Evolutionary conservation across 1,140 invertebrate species (phyloP).

Genomic region (Elymnias hypermnestra): DNA sequence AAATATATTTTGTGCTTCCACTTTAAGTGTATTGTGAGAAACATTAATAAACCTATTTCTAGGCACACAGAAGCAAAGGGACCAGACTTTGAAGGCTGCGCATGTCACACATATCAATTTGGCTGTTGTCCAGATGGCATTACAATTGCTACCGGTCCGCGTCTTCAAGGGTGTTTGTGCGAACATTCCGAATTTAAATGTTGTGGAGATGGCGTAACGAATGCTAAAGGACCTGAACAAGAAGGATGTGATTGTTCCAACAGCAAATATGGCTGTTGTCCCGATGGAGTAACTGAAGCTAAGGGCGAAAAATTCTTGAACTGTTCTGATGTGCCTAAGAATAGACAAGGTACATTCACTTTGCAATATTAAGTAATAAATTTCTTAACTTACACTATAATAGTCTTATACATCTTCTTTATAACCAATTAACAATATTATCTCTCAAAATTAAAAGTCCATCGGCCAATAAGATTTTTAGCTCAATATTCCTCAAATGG

Average conservation of each 20-base stretch:
- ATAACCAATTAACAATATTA: too few species aligned
- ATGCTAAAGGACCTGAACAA: conserved; percentile 82
- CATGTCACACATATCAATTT: conserved; percentile 91
- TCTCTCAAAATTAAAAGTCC: too few species aligned
- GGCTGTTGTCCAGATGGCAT: conserved; percentile 96
- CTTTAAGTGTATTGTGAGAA: too few species aligned
- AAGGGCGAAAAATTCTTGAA: conserved; percentile 89
- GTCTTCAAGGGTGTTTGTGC: conserved; percentile 88
- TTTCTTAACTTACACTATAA: too few species aligned
- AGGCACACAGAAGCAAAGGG: conserved; percentile 82
- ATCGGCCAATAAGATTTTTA: too few species aligned
- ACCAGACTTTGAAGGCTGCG: conserved; percentile 86
- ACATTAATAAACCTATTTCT: too few species aligned
- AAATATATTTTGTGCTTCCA: too few species aligned
- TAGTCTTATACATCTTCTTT: too few species aligned
- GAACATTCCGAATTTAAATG: conserved; percentile 88
- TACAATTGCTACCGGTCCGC: conserved; percentile 86
- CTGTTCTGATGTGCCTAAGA: conserved; percentile 82
- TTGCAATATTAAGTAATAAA: too few species aligned
- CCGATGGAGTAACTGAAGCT: conserved; percentile 87
- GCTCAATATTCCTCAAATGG: too few species aligned
- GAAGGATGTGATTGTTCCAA: conserved; percentile 87
- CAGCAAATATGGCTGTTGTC: conserved; percentile 90
- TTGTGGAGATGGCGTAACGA: conserved; percentile 88
- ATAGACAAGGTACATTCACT: conserved; percentile 78